Base-by-base conservation (phyloP, 1,140 invertebrate genomes). In the Pseudomyrmex cubaensis region DNA sequence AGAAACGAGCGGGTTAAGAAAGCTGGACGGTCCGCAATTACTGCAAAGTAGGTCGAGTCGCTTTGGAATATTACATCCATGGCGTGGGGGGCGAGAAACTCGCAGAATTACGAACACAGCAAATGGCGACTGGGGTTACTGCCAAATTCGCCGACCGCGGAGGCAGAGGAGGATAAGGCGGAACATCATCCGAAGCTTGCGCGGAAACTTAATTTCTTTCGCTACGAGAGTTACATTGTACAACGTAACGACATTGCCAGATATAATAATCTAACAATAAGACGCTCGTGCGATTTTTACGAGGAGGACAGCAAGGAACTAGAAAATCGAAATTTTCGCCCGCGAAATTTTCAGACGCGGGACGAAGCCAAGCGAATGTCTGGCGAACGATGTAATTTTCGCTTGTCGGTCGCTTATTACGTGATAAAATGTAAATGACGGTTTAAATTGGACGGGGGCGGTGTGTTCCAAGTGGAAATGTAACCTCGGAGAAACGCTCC, bases 41-140 rank as follows among this genome's bases (percentile, higher is more conserved):
- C 72, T 56, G 54, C 35, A 46, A 89, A 89, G 48, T 85, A 77
- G 84, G 86, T 89, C 82, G 82, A 83, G 59, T 63, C 52, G 56
- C 57, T 87, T 54, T 48, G 25, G 66, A 74, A 83, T 87, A 87
- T 87, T 64, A 86, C 73, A 87, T 86, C 48, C 13, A 25, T 25
- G 73, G 48, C 67, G 22, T 25, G 35, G 8, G 25, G 5, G 62
- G 77, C 57, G n/a, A 61, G 84, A 70, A 87, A 80, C 20, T 84
- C n/a, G 12, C 17, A 56, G 44, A 62, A 80, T 87, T 80, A 80
- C 54, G 48, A 84, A 86, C 66, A 74, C 15, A 67, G 56, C 35
- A 85, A 35, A 73, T 48, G 44, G 48, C n/a, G 8, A 13, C n/a
- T 9, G 7, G 35, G 8, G 9, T 63, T 54, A 54, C 12, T 86